These are phyloP conservation scores for Holotrichia oblita DNA, from an alignment of 1,140 invertebrate species.

Conservation along the genomic window DNA sequence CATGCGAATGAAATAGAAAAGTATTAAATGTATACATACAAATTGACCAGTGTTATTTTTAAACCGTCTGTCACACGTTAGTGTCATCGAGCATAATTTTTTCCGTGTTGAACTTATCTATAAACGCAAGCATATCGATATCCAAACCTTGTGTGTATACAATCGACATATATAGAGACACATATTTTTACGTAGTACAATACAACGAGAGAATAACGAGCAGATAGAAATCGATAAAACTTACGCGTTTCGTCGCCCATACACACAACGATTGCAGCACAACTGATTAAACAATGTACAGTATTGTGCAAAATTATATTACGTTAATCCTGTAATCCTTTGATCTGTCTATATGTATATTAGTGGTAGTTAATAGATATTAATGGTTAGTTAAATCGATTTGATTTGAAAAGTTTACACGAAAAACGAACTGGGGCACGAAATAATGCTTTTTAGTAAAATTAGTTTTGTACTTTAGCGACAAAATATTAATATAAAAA, in stretches of 20 bases:
- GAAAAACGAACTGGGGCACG: too few relatives aligned
- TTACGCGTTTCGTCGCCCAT: background rate
- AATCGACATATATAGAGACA: background rate
- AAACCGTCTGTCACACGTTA: background rate
- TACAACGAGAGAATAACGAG: background rate
- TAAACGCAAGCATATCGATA: conserved; percentile 11
- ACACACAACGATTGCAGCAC: background rate
- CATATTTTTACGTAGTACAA: background rate
- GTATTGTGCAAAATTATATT: too few relatives aligned
- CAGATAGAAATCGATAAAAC: conserved; percentile 17
- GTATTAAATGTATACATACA: background rate
- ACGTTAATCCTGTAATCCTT: too few relatives aligned
- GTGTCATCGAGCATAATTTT: background rate
- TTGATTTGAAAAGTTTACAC: too few relatives aligned
- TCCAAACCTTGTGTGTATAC: background rate
- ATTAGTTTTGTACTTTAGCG: too few relatives aligned
- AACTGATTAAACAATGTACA: conserved; percentile 23
- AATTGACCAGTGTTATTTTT: background rate
- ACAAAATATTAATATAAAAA: too few relatives aligned
- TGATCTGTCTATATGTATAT: too few relatives aligned
- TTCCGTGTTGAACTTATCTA: conserved; percentile 1
- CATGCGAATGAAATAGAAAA: background rate
- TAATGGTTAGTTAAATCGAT: too few relatives aligned
- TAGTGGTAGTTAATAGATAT: too few relatives aligned
- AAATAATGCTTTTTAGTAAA: too few relatives aligned